Conservation (phyloP, 2,113 vertebrate genomes). For the Onychostoma macrolepis region DNA sequence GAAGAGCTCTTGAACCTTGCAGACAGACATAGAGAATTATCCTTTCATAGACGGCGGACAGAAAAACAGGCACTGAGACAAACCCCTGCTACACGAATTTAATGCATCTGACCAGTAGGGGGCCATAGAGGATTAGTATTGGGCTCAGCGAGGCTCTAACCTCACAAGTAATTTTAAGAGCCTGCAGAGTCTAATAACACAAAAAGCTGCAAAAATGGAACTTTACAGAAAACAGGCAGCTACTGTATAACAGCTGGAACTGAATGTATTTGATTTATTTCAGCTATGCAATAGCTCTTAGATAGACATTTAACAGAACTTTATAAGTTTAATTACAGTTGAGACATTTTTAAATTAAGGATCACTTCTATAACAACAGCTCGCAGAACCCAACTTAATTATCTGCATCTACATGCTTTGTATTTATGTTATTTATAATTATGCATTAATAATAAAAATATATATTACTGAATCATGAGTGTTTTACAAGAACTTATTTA, state of each 20-base stretch:
- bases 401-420: neutral
- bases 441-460: neutral
- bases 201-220: neutral
- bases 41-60: constrained; percentile 62
- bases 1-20: constrained; percentile 34
- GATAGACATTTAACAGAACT: too few relatives aligned
- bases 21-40: constrained; percentile 53
- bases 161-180: constrained; percentile 45
- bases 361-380: neutral
- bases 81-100: constrained; percentile 23
- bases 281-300: neutral
- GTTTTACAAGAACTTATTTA: neutral
- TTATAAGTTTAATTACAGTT: too few relatives aligned
- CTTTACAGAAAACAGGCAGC: constrained; percentile 10
- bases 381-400: neutral
- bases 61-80: constrained; percentile 44
- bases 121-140: constrained; percentile 83
- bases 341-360: neutral
- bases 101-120: constrained; percentile 80
- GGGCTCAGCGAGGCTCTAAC: constrained; percentile 78
- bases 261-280: neutral
- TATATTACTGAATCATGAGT: neutral
- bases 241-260: neutral
- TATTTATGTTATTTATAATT: neutral
- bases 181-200: constrained; percentile 3